These are phyloP conservation scores for Batillaria attramentaria DNA, from an alignment of 1,140 invertebrate species.

Conservation along the genomic window DNA sequence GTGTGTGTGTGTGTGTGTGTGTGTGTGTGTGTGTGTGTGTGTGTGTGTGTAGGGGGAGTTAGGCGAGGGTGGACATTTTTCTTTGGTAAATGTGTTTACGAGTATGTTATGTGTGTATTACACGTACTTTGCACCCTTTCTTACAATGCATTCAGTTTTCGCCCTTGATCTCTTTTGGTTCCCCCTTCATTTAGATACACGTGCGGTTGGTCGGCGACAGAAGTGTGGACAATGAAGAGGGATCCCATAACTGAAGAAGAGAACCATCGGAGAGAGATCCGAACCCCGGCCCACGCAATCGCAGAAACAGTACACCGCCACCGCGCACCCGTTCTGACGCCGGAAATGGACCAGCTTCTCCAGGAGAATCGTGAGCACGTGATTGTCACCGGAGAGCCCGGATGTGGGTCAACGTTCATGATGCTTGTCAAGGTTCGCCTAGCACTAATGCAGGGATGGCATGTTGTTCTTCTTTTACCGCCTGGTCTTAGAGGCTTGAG, in stretches of 20 bases:
- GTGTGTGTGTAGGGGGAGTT: too few species aligned
- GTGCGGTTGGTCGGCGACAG: neutral
- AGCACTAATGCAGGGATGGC: neutral
- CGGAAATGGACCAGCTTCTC: neutral
- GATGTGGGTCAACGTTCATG: neutral
- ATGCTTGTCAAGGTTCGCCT: neutral
- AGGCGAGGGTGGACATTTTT: too few species aligned
- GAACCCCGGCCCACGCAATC: neutral
- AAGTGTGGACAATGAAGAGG: slow-evolving; percentile 13
- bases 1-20: too few species aligned
- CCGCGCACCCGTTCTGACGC: neutral
- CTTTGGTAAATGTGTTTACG: too few species aligned
- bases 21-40: too few species aligned
- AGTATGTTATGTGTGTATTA: too few species aligned
- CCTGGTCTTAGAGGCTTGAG: neutral
- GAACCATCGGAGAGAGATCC: neutral
- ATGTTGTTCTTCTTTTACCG: neutral
- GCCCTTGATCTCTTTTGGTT: neutral
- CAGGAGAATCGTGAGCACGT: neutral
- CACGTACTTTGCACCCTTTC: too few species aligned
- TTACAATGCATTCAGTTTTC: too few species aligned
- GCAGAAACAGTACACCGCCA: neutral
- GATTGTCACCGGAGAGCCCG: neutral
- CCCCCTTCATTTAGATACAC: neutral
- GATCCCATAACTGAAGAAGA: too few species aligned